Evolutionary conservation across 2,113 vertebrate species (phyloP), one percentile per base, ranked within the genome.

Genomic region (Gyps fulvus): DNA sequence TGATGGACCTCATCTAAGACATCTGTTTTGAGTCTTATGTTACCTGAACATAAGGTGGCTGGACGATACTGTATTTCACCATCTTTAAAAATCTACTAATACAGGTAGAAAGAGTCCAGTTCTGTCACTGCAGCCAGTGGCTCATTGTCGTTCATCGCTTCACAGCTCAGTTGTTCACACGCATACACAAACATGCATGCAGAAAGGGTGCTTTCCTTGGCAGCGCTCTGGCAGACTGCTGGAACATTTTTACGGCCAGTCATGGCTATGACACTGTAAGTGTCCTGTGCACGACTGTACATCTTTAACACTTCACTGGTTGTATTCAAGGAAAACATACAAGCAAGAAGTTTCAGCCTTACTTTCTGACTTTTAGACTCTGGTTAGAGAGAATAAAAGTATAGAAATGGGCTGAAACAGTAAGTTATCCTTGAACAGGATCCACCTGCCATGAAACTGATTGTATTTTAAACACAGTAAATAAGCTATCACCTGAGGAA

Each of bases 101-200:
- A 65, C 11, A 69, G 43, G 16, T n/a, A 87, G 69, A 63, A 87
- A 82, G 31, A 71, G 47, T 11, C 11, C 19, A 31, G 13, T 15
- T 83, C 72, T 43, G 31, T 4, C 63, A 70, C 55, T 58, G 74
- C 55, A 93, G 79, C 27, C 4, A 6, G 26, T 26, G 47, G 21
- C 40, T 67, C 22, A 52, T 3, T 6, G 22, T 7, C 0, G 0
- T 29, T n/a, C 70, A 40, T 1, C 43, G 57, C 74, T 72, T 81
- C 74, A 43, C 40, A 72, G 42, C 2, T 6, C 47, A 74, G 52
- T 1, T 59, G 59, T 23, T 89, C 45, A 38, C 45, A 66, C 2
- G 22, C 45, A n/a, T 59, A 16, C 36, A 40, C 29, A 69, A 49
- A 52, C 47, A 36, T 0, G 0, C 40, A 42, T 4, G 10, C 25